These are phyloP conservation scores for Pantherophis alleghaniensis DNA, from an alignment of 2,797 vertebrate species.

Conservation along the genomic window DNA sequence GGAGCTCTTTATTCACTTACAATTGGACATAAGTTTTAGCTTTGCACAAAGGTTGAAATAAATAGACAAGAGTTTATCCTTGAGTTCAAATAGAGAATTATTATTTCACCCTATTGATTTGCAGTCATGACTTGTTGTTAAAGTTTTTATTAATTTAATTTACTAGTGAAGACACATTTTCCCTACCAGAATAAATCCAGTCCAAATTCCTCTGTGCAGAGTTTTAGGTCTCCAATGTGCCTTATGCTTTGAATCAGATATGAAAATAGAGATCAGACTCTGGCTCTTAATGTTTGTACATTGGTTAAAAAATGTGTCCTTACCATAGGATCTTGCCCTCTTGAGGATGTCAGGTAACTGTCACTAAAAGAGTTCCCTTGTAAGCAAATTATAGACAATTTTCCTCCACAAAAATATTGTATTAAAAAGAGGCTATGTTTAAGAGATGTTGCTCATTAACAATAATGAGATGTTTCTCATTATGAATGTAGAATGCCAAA, in stretches of 20 bases:
- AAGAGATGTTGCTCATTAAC: not conserved
- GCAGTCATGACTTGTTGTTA: not conserved
- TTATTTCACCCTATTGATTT: not conserved
- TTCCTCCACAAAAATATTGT: not conserved
- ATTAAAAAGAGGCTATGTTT: not conserved
- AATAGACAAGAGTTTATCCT: not conserved
- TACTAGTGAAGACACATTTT: not conserved
- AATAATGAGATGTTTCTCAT: not conserved
- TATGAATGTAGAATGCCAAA: not conserved
- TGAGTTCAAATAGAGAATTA: not conserved
- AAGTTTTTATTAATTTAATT: not conserved
- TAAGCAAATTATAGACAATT: not conserved
- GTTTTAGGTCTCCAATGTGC: not conserved
- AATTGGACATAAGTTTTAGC: not conserved
- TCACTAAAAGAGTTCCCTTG: not conserved
- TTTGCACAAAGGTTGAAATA: not conserved
- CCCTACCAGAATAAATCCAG: not conserved
- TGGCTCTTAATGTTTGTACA: not conserved
- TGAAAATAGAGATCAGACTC: not conserved
- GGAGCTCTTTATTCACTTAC: not conserved
- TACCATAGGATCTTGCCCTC: not conserved
- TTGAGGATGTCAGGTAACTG: not conserved
- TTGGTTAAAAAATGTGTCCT: not conserved
- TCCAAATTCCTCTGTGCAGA: not conserved
- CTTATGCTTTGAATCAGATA: not conserved